phyloP scores from a whole-genome alignment of 2,113 vertebrate genomes.

The Pungitius pungitius region DNA sequence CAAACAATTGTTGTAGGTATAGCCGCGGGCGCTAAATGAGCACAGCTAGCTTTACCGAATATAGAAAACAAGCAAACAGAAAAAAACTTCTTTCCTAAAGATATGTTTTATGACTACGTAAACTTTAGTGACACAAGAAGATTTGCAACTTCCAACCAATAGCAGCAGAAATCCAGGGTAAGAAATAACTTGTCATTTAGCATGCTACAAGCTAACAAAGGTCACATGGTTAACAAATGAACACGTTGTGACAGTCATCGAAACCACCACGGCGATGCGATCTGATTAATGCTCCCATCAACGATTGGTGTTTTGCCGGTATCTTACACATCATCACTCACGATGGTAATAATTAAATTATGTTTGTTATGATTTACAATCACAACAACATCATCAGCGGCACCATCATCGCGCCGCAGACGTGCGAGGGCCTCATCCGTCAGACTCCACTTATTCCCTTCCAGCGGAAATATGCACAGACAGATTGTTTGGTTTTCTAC shows the following conservation, averaged over 20 bases:
- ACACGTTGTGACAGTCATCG: slow-evolving; percentile 1
- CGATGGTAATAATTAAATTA: slow-evolving; percentile 19
- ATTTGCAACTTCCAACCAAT: no score
- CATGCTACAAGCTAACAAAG: background rate
- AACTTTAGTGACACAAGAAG: no score
- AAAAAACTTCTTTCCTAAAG: background rate
- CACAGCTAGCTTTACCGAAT: no score
- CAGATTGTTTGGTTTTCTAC: background rate
- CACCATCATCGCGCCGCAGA: slow-evolving; percentile 18
- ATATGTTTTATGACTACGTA: background rate
- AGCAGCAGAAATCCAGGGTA: background rate
- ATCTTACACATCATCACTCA: slow-evolving; percentile 52
- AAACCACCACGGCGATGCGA: background rate
- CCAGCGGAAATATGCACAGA: background rate
- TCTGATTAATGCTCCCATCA: slow-evolving; percentile 1
- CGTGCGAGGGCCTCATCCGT: slow-evolving; percentile 2
- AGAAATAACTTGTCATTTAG: background rate
- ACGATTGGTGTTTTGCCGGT: slow-evolving; percentile 10
- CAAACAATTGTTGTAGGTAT: no score
- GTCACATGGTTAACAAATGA: background rate
- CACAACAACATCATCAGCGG: slow-evolving; percentile 19
- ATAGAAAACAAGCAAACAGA: background rate
- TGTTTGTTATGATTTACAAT: slow-evolving; percentile 44
- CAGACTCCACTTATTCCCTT: background rate
- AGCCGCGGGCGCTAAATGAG: no score